Evolutionary conservation across 2,113 vertebrate genomes (phyloP), one percentile per base, ranked within the genome.

Genomic region (Silurus glanis): DNA sequence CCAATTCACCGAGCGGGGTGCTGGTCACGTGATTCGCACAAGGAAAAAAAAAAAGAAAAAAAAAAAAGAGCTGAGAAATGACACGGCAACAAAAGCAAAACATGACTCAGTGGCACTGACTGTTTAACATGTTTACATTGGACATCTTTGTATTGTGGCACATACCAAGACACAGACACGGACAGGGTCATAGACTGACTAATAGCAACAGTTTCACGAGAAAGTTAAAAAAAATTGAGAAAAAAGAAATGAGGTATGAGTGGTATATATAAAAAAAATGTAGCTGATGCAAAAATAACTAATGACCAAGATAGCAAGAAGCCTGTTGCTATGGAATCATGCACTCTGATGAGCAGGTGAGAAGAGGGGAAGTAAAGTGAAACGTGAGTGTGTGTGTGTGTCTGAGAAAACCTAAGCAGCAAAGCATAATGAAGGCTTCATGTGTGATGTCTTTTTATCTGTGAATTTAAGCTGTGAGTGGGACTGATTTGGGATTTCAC

Each of bases 301-400:
- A 79, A 82, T 75, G 37, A 37, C 23, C 55, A 82, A 84, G n/a
- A 47, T 79, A 47, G 28, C 47, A 51, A 78, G 58, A 79, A 72
- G 81, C 66, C 64, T 81, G 82, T 89, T 87, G 82, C 85, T 84
- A 89, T 89, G 69, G 85, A 51, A 87, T 59, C 85, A 76, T 86
- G 82, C 85, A 84, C 51, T 19, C 66, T 84, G 59, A 84, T 23
- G 28, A 84, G 85, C 58, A 89, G 88, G 85, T 81, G 51, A 81
- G 28, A 49, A 25, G 28, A 56, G 56, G 53, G 4, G 28, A 83
- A 9, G 19, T 45, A 12, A 13, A 72, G 58, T 45, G 51, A 75
- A 2, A 17, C 19, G 16, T 13, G 55, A 10, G 10, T 49, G 37
- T 16, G 3, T 16, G 13, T 47, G 49, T 37, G 53, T 74, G 28